Conservation (phyloP, 2,797 vertebrate species). For the Sebastes kiyomatsui region DNA sequence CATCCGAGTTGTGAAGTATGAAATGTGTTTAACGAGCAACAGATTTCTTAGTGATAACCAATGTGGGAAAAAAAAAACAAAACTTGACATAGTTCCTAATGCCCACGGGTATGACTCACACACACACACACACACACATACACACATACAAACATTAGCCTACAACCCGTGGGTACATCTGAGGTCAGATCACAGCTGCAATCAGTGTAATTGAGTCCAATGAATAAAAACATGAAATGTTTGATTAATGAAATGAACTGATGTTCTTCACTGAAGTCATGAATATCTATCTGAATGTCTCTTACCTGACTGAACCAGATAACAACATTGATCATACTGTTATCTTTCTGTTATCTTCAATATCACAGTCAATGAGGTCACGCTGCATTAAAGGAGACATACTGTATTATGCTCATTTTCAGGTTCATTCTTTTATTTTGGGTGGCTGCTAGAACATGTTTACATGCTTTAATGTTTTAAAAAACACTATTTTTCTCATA, state of each 20-base stretch:
- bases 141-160: neutral
- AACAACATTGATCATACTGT: neutral
- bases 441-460: neutral
- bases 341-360: neutral
- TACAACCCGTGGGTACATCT: neutral
- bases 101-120: neutral
- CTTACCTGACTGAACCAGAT: neutral
- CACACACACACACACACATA: too few relatives aligned
- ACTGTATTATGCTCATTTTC: neutral
- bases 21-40: neutral
- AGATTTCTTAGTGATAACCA: neutral
- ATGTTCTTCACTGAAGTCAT: constrained; percentile 3
- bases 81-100: neutral
- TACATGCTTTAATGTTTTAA: neutral
- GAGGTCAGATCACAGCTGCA: constrained; percentile 25
- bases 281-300: neutral
- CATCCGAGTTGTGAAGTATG: neutral
- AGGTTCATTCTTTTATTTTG: neutral
- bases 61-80: neutral
- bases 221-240: constrained; percentile 18
- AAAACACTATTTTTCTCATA: too few relatives aligned
- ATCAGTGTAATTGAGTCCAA: constrained; percentile 35
- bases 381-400: neutral
- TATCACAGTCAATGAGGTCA: constrained; percentile 27
- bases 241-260: neutral